Evolutionary conservation across 2,888 invertebrate genomes (phyloP).

Genomic region (Meta bourneti): DNA sequence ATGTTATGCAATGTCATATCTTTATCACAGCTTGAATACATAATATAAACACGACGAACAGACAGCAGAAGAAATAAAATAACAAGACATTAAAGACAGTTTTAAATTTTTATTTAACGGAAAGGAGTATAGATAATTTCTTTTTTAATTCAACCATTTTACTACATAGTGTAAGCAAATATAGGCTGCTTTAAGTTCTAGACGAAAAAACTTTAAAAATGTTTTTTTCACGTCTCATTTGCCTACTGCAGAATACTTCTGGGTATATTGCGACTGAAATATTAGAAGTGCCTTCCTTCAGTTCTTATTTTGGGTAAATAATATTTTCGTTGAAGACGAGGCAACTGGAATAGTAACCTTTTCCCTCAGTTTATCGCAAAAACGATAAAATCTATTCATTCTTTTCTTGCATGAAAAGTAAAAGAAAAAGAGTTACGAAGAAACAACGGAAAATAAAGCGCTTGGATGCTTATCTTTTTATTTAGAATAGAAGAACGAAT

Average conservation of each 20-base stretch:
- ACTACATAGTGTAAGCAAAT: no score
- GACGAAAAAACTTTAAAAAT: not conserved
- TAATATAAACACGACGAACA: no score
- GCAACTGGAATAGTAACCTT: not conserved
- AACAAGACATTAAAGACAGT: no score
- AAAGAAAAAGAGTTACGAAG: not conserved
- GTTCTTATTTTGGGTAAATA: not conserved
- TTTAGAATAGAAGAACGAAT: not conserved
- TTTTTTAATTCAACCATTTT: no score
- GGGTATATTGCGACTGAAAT: not conserved
- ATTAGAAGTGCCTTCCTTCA: not conserved
- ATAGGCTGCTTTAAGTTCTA: not conserved
- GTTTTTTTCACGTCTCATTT: not conserved
- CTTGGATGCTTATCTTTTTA: constrained; percentile 1
- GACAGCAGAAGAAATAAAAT: no score
- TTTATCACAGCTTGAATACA: no score
- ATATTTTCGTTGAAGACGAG: not conserved
- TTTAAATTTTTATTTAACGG: no score
- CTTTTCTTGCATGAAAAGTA: not conserved
- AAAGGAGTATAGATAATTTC: no score
- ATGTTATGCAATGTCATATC: no score
- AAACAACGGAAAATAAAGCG: not conserved
- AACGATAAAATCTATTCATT: not conserved
- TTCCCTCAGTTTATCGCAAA: not conserved
- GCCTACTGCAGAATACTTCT: not conserved